Percentiles rank a stretch among this genome's conserved stretches.
phyloP scores from a whole-genome alignment of 2,797 vertebrate species.

The Rhabdomys pumilio region DNA sequence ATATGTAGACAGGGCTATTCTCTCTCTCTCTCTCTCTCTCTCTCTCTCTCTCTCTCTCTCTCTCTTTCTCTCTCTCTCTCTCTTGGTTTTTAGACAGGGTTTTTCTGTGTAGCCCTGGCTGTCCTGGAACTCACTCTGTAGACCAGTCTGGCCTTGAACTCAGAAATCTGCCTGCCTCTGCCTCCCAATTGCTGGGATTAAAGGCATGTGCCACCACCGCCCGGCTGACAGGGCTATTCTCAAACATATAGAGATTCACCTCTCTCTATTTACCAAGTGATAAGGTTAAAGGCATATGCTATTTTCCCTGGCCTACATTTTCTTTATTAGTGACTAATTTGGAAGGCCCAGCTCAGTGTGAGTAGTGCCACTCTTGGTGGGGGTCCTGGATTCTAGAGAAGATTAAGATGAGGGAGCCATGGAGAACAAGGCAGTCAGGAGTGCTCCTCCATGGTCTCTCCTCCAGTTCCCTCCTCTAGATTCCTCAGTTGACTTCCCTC shows the following conservation, averaged over 20 bases:
- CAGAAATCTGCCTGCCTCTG: too few species aligned
- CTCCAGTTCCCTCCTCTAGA: background rate
- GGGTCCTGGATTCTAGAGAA: background rate
- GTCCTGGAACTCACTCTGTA: too few species aligned
- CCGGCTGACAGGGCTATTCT: background rate
- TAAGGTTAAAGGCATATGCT: background rate
- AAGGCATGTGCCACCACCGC: too few species aligned
- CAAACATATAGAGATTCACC: background rate
- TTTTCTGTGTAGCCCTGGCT: too few species aligned
- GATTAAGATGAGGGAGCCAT: background rate
- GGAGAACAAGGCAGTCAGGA: background rate
- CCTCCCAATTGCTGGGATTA: too few species aligned
- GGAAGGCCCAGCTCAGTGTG: background rate
- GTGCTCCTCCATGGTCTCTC: background rate
- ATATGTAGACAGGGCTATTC: background rate
- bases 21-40: too few species aligned
- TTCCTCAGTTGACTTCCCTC: background rate
- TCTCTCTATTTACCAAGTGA: background rate
- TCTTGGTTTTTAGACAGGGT: too few species aligned
- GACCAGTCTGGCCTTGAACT: too few species aligned
- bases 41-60: too few species aligned
- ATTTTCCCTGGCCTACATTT: background rate
- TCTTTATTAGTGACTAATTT: background rate
- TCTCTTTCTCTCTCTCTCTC: too few species aligned
- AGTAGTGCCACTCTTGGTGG: background rate